A percentile compares a stretch with the other conserved stretches of the same genome.
Evolutionary conservation across 2,113 vertebrate genomes (phyloP).

Genomic region (Scolopax mira): DNA sequence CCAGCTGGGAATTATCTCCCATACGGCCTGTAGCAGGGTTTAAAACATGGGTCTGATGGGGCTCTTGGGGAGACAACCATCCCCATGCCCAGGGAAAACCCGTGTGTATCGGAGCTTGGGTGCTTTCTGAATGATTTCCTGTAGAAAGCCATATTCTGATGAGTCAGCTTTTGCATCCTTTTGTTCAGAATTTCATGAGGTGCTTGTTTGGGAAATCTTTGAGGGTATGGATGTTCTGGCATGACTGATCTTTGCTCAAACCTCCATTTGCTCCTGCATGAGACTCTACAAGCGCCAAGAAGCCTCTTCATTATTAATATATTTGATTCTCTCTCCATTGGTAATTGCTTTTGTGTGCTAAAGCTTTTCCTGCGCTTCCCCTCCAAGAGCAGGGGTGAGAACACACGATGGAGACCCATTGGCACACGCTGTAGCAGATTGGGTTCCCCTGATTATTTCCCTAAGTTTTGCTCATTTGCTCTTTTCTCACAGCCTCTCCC

Average conservation of each 20-base stretch:
- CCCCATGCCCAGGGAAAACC: not conserved
- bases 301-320: not conserved
- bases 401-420: accelerated
- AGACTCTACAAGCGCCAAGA: not conserved
- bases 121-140: accelerated
- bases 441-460: not conserved
- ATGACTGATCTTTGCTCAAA: not conserved
- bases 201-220: not conserved
- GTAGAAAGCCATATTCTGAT: accelerated
- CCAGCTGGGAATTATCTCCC: not conserved
- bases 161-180: accelerated
- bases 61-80: not conserved
- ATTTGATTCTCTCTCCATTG: not conserved
- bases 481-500: not conserved
- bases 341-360: not conserved
- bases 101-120: accelerated
- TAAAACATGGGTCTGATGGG: not conserved
- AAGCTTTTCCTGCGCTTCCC: accelerated
- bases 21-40: not conserved
- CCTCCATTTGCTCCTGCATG: not conserved
- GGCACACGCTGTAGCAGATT: not conserved
- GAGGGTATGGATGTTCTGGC: not conserved
- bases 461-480: not conserved
- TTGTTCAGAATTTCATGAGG: not conserved
- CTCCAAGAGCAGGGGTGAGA: not conserved